Evolutionary conservation across 2,888 invertebrate species (phyloP).

Genomic region (Pyrrhosoma nymphula): DNA sequence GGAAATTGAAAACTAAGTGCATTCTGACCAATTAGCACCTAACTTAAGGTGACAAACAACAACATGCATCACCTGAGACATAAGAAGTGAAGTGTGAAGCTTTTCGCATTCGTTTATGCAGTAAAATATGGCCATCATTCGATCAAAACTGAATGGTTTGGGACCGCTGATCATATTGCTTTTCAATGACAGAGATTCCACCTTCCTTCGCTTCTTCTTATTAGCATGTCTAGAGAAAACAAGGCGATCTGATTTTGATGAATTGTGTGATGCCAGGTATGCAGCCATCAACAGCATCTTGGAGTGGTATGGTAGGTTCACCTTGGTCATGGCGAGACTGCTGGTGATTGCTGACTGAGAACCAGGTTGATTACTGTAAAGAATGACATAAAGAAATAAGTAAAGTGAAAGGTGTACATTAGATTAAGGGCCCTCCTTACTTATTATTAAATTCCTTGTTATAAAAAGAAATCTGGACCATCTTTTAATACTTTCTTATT

Average conservation of each 20-base stretch:
- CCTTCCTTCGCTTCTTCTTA: conserved; percentile 77
- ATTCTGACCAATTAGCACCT: no score
- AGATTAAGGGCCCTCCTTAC: neutral
- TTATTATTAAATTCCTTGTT: no score
- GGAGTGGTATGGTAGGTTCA: conserved; percentile 92
- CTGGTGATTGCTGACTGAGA: neutral
- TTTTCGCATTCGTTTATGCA: conserved; percentile 92
- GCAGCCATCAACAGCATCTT: conserved; percentile 94
- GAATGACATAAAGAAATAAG: neutral
- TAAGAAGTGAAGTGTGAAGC: conserved; percentile 90
- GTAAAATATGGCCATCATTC: conserved; percentile 93
- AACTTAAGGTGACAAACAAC: neutral
- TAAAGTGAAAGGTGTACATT: neutral
- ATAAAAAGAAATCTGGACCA: no score
- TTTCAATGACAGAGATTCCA: conserved; percentile 83
- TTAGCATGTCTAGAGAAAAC: conserved; percentile 84
- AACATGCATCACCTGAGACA: conserved; percentile 83
- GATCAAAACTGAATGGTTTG: conserved; percentile 89
- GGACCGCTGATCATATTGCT: conserved; percentile 81
- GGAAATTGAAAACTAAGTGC: no score
- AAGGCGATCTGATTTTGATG: conserved; percentile 91
- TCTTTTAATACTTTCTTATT: no score
- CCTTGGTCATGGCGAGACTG: conserved; percentile 76
- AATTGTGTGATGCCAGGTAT: conserved; percentile 95
- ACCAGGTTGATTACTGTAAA: neutral